Evolutionary conservation across 1,140 invertebrate species (phyloP), one percentile per base, ranked within the genome.

Genomic region (Drosophila persimilis): DNA sequence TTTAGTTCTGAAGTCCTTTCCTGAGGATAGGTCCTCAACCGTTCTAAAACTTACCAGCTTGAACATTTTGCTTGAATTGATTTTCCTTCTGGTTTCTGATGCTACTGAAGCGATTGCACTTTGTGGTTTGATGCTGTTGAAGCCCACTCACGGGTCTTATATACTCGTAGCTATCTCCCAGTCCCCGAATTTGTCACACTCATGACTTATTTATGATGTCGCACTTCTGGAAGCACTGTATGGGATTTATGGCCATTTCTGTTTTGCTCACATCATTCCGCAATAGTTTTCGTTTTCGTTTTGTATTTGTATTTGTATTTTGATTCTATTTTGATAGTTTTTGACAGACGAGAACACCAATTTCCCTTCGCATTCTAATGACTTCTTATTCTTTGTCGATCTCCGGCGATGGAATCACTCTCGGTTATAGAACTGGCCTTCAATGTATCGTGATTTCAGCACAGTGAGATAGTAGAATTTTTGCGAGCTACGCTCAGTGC

Each of bases 191-290:
- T 43, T 24, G 57, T 54, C 66, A 66, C 67, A 26, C 76, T 89
- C 72, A 80, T 83, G 79, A 84, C 79, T 88, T 83, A 89, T 84
- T 70, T 88, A 77, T 88, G 62, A 89, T 66, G 64, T 63, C 61
- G 48, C 75, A 66, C 53, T 64, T 77, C 57, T 73, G 41, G 31
- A 13, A 5, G 35, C 35, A 24, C 41, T 74, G 47, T 54, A 57
- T 70, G 54, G 52, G 51, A 80, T 70, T 76, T 66, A 81, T 77
- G 78, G 48, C 62, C 63, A 59, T 43, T 73, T 73, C 39, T 73
- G 70, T 76, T 73, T 73, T 73, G 64, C 65, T 69, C 39, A 61
- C 46, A 47, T 66, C 65, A 53, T 70, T 53, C 65, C 26, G 46
- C n/a, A 2, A 35, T 53, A 66, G 51, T 44, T 66, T 79, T 39